These are phyloP conservation scores for Carassius carassius DNA, from an alignment of 2,113 vertebrate genomes.

Conservation along the genomic window DNA sequence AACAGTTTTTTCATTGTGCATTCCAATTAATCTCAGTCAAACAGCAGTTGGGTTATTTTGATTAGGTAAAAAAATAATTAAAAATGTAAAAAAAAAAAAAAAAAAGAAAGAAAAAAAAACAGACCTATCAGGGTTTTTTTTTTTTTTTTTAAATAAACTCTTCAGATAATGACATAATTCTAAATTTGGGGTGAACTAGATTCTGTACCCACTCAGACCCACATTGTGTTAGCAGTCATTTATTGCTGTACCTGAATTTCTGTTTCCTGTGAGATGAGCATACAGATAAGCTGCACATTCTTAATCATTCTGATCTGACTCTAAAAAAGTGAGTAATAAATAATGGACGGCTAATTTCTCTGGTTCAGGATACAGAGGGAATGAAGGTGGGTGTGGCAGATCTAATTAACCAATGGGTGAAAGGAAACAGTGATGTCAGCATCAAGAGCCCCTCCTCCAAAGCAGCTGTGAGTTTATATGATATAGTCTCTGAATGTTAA, in stretches of 20 bases:
- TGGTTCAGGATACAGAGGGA: slow-evolving; percentile 72
- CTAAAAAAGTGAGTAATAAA: background rate
- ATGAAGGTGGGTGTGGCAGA: slow-evolving; percentile 73
- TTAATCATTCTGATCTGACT: background rate
- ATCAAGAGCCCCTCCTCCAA: slow-evolving; percentile 63
- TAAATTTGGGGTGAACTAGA: background rate
- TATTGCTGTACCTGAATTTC: too few species aligned
- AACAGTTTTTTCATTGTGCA: too few species aligned
- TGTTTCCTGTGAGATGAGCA: too few species aligned
- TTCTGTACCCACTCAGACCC: too few species aligned
- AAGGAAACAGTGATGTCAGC: slow-evolving; percentile 64
- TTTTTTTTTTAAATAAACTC: too few species aligned
- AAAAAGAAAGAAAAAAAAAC: too few species aligned
- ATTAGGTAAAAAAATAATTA: too few species aligned
- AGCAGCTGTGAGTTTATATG: slow-evolving; percentile 63
- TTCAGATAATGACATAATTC: background rate
- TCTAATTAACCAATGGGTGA: slow-evolving; percentile 78
- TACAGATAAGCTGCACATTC: background rate
- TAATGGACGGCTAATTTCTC: background rate
- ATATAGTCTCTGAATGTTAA: background rate
- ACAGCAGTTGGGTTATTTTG: too few species aligned
- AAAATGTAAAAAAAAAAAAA: too few species aligned
- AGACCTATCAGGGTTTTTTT: too few species aligned
- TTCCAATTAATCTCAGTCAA: too few species aligned
- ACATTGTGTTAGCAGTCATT: too few species aligned